Base-by-base conservation (phyloP, 2,888 invertebrate species). In the Tipula unca region DNA sequence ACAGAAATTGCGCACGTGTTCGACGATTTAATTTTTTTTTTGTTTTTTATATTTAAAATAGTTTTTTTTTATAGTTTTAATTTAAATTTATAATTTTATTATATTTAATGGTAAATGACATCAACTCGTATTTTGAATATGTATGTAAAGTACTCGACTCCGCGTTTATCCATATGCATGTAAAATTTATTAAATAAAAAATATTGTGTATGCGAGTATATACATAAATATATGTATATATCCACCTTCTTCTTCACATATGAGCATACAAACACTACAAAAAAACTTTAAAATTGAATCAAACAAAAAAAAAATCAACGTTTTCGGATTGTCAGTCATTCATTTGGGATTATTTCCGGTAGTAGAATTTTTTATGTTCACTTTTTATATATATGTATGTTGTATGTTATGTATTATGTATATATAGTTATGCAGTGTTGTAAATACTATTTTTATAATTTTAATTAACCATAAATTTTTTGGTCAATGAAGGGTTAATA, bases 1-100 rank as follows among this genome's bases (percentile, higher is more conserved):
- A 86, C 86, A 82, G 85, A 36, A 36, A 85, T 85, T 32, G 83
- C 86, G 86, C 86, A 86, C 86, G 86, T 86, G 86, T 86, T 86
- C 85, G 85, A 85, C 69, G 69, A 86, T 86, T 85, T 86, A 86
- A 85, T 85, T 69, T 85, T 86, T 36, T 85, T 2, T 42, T 82
- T 10, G 39, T 85, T 85, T 48, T 54, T 8, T 20, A 6, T 54
- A 36, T 29, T 10, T 85, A 54, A 29, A 85, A 85, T 29, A 85
- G 83, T 32, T 83, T 36, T 84, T 32, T 83, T 36, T 84, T 84
- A 35, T 84, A 36, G 35, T 84, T 84, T 84, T 84, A 35, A 84
- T 36, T 84, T 36, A 84, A 84, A 84, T 84, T 84, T 84, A 35
- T 84, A 84, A 84, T 84, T 32, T 84, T 32, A 36, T 84, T 32